phyloP scores from a whole-genome alignment of 2,113 vertebrate genomes.

The Cathartes aura region DNA sequence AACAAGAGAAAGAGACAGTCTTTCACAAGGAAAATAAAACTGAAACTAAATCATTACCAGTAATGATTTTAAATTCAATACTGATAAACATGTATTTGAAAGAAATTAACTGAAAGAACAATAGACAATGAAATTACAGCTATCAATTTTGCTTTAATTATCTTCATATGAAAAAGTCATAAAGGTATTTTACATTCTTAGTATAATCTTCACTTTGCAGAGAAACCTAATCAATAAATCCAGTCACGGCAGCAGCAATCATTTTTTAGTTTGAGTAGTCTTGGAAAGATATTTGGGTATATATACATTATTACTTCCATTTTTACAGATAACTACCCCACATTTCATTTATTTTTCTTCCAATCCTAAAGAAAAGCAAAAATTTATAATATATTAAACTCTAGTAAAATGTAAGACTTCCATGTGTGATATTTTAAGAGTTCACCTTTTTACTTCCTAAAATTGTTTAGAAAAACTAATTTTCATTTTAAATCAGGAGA shows the following conservation, averaged over 20 bases:
- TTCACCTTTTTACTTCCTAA: neutral
- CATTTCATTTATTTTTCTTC: neutral
- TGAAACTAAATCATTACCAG: neutral
- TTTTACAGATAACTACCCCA: neutral
- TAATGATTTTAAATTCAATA: neutral
- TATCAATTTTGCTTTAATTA: neutral
- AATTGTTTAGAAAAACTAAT: neutral
- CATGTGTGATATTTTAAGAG: neutral
- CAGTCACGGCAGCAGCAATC: neutral
- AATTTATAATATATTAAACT: neutral
- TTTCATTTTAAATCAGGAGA: neutral
- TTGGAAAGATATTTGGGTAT: neutral
- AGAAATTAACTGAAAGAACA: neutral
- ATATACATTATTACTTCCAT: neutral
- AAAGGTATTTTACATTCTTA: neutral
- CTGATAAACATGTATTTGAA: neutral
- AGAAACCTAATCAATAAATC: neutral
- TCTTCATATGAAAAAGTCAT: neutral
- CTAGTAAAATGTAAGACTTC: neutral
- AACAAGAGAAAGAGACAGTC: neutral
- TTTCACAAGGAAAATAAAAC: neutral
- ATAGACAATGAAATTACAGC: neutral
- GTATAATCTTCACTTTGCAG: neutral
- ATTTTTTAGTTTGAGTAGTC: neutral
- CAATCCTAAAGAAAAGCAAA: neutral